Percentiles rank a stretch among this genome's conserved stretches.
Evolutionary conservation across 2,113 vertebrate genomes (phyloP).

Genomic region (Charina bottae): DNA sequence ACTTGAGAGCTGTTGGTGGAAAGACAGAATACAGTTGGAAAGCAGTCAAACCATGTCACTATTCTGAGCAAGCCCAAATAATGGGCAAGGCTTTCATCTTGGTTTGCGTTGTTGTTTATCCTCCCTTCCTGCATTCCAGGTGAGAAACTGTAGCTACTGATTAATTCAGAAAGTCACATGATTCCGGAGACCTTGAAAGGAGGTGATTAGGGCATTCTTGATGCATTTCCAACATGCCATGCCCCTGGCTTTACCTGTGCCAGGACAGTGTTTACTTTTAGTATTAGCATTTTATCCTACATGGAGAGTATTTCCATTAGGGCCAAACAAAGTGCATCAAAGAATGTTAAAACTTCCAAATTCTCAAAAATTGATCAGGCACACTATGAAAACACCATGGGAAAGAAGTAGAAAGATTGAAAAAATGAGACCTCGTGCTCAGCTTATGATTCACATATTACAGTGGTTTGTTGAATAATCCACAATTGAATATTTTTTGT

Average conservation of each 20-base stretch:
- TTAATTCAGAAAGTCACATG: background rate
- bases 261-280: no score
- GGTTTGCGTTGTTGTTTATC: background rate
- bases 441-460: no score
- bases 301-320: no score
- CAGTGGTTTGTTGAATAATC: no score
- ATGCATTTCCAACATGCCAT: background rate
- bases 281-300: no score
- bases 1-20: background rate
- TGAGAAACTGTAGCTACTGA: background rate
- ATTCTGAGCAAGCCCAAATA: background rate
- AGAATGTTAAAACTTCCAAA: no score
- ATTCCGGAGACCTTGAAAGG: fast-evolving
- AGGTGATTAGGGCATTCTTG: fast-evolving
- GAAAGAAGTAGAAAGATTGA: no score
- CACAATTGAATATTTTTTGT: no score
- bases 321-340: no score
- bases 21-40: background rate
- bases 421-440: no score
- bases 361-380: no score
- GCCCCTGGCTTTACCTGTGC: background rate
- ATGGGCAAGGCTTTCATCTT: background rate
- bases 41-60: background rate
- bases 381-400: no score
- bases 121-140: background rate